These are phyloP conservation scores for Apoda limacodes DNA, from an alignment of 2,888 invertebrate genomes.

Conservation along the genomic window DNA sequence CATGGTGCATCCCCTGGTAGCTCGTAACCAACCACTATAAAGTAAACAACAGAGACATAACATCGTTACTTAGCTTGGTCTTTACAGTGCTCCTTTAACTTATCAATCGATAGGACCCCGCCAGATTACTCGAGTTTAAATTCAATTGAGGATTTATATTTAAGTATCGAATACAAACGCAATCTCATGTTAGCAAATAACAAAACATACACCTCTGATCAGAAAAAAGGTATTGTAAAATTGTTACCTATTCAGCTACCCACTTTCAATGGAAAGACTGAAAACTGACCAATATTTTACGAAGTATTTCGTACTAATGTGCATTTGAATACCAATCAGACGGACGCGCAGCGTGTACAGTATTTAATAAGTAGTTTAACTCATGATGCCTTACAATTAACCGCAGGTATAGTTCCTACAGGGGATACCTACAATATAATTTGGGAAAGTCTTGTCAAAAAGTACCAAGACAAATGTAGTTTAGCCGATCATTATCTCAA, in stretches of 20 bases:
- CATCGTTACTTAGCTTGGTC: no score
- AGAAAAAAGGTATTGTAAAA: no score
- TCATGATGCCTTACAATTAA: constrained; percentile 1
- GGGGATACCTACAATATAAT: constrained; percentile 6
- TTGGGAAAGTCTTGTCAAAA: constrained; percentile 8
- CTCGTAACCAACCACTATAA: no score
- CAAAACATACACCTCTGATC: no score
- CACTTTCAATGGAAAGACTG: constrained; percentile 2
- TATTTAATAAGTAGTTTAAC: constrained; percentile 11
- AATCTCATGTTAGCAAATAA: background rate
- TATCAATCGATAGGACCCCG: no score
- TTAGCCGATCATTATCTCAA: constrained; percentile 5
- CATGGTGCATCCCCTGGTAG: no score
- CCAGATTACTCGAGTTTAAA: background rate
- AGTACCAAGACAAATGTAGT: constrained; percentile 6
- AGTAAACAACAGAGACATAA: no score
- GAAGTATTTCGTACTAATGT: constrained; percentile 5
- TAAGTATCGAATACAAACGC: background rate
- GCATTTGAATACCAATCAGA: constrained; percentile 3
- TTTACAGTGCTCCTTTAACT: no score
- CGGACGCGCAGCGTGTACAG: constrained; percentile 10
- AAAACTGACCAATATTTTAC: constrained; percentile 6
- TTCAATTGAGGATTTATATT: constrained; percentile 3
- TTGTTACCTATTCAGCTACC: constrained; percentile 4
- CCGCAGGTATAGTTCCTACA: constrained; percentile 7